Conservation (phyloP, 2,113 vertebrate genomes). For the Etheostoma cragini region DNA sequence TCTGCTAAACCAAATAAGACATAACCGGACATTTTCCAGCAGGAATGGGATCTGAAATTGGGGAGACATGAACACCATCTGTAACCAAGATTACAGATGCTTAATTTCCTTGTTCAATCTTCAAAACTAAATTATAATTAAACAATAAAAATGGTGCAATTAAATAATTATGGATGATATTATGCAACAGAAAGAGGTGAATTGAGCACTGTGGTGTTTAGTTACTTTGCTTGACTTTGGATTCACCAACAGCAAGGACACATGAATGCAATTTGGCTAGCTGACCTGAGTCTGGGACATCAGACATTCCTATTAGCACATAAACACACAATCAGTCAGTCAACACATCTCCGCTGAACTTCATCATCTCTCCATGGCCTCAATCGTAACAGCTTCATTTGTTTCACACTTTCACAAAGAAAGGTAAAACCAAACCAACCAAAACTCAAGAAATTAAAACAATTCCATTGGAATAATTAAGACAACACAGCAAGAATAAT, state of each 20-base stretch:
- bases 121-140: no score
- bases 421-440: not conserved
- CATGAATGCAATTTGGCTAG: constrained; percentile 1
- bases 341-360: not conserved
- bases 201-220: not conserved
- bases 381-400: not conserved
- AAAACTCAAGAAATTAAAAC: not conserved
- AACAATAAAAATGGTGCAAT: not conserved
- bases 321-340: constrained; percentile 33
- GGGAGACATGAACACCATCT: no score
- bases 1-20: no score
- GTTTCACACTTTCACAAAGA: not conserved
- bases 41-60: no score
- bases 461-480: not conserved
- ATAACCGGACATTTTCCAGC: no score
- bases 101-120: not conserved
- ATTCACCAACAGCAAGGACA: not conserved
- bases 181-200: not conserved
- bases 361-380: not conserved
- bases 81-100: not conserved
- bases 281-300: not conserved
- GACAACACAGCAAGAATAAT: not conserved
- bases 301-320: constrained; percentile 11
- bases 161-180: not conserved
- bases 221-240: not conserved